Base-by-base conservation (phyloP, 2,888 invertebrate species). In the Microctonus brassicae region DNA sequence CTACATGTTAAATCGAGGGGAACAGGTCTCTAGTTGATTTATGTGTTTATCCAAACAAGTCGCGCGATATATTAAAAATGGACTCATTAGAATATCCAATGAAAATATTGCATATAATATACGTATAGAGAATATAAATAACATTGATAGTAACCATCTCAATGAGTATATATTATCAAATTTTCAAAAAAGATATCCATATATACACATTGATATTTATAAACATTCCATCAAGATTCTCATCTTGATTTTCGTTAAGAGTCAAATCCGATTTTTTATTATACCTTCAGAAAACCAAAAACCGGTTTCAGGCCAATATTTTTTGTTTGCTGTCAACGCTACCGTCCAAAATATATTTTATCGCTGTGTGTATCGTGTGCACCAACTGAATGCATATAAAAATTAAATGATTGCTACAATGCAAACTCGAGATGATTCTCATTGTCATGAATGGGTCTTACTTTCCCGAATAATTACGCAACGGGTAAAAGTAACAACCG, bases 401-500 rank as follows among this genome's bases (percentile, higher is more conserved):
- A 58, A 58, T 58, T 26, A 26, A 52, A 64, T 67, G 58, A 58
- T 72, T 67, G 55, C 57, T n/a, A 61, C 24, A 55, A 33, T 26
- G 42, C 39, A 57, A 29, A n/a, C 39, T 57, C 57, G 55, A 63
- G 58, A 72, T 72, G 57, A 62, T 34, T 67, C 20, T 20, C 17
- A 47, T 7, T 4, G 5, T 20, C 61, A 47, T 57, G 47, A 62
- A 72, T 67, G 62, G 67, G 11, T 62, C 67, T 57, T 20, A 72
- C 67, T 67, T 68, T 63, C 71, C 66, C 71, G 61, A 66, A 71
- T 67, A 71, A 65, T 71, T 66, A 61, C 71, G 66, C 66, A 66
- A 71, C 53, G 13, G 53, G 33, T 61, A 62, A 55, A 52, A 53
- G 55, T 66, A 66, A 66, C 55, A 57, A n/a, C 58, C 3, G 33